phyloP scores from a whole-genome alignment of 2,797 vertebrate species.

The Decapterus maruadsi region DNA sequence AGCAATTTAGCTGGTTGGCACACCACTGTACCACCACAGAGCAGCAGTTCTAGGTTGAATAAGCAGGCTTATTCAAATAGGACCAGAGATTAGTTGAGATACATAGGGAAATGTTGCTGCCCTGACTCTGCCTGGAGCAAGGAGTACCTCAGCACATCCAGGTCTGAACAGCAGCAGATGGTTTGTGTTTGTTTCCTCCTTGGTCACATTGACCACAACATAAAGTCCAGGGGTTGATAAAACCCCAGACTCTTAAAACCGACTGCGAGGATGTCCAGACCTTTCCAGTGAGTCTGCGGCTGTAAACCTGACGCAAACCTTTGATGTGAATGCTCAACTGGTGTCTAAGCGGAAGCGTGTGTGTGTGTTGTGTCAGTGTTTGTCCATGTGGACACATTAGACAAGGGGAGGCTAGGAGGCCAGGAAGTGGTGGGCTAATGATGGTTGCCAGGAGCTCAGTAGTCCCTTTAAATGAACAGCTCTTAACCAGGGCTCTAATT shows the following conservation, averaged over 20 bases:
- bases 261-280: constrained; percentile 69
- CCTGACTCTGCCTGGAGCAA: constrained; percentile 6
- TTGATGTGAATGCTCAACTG: constrained; percentile 72
- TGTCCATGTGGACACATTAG: constrained; percentile 65
- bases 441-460: constrained; percentile 60
- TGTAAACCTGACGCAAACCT: constrained; percentile 68
- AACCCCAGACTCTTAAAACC: constrained; percentile 60
- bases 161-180: constrained; percentile 62
- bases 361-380: constrained; percentile 69
- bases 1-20: not conserved
- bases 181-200: constrained; percentile 56
- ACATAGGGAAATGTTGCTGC: constrained; percentile 34
- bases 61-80: constrained; percentile 27
- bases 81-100: constrained; percentile 22
- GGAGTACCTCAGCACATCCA: constrained; percentile 15
- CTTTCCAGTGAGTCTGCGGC: constrained; percentile 57
- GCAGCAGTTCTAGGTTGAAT: constrained; percentile 15
- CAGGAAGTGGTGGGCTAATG: constrained; percentile 82
- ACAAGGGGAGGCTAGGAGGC: constrained; percentile 51
- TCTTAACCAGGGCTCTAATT: constrained; percentile 73
- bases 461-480: constrained; percentile 61
- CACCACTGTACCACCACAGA: no score
- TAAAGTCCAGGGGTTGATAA: constrained; percentile 62
- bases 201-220: constrained; percentile 43
- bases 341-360: constrained; percentile 76